Conservation (phyloP, 2,888 invertebrate species). For the Lasioglossum villosulum region DNA sequence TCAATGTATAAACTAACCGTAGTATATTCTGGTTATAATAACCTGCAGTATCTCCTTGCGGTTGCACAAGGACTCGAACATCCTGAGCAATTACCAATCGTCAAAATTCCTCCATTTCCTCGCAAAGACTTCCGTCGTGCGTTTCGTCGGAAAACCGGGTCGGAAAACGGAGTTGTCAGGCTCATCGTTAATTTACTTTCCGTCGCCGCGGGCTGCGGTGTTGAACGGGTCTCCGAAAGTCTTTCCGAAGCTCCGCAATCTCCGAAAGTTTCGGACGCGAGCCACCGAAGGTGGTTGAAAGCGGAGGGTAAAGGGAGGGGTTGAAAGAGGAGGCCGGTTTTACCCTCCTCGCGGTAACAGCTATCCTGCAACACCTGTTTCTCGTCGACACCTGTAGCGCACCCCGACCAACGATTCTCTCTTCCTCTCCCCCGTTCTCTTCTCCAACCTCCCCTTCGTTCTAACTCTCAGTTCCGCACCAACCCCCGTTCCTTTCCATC, state of each 20-base stretch:
- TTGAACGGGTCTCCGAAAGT: slow-evolving; percentile 39
- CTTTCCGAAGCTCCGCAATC: slow-evolving; percentile 62
- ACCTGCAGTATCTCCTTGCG: background rate
- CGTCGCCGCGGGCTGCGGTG: slow-evolving; percentile 20
- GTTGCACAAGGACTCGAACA: background rate
- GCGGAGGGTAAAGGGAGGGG: slow-evolving; percentile 14
- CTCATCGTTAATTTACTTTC: slow-evolving; percentile 63
- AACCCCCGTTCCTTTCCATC: slow-evolving; percentile 30
- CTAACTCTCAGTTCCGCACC: background rate
- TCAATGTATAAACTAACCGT: too few relatives aligned
- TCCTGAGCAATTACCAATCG: background rate
- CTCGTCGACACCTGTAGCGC: slow-evolving; percentile 83
- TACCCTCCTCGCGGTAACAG: slow-evolving; percentile 63
- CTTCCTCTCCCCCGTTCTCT: background rate
- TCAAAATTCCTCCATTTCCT: background rate
- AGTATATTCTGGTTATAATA: background rate
- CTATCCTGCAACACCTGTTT: slow-evolving; percentile 79
- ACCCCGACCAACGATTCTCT: slow-evolving; percentile 57
- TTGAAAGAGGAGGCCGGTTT: slow-evolving; percentile 42
- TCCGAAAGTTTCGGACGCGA: slow-evolving; percentile 63
- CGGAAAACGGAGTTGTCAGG: slow-evolving; percentile 36
- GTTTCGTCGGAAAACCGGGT: slow-evolving; percentile 12
- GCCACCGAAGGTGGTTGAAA: slow-evolving; percentile 28
- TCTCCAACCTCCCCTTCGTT: background rate
- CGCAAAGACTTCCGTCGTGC: background rate